Base-by-base conservation (phyloP, 2,797 vertebrate genomes). In the Aphelocoma californica region DNA sequence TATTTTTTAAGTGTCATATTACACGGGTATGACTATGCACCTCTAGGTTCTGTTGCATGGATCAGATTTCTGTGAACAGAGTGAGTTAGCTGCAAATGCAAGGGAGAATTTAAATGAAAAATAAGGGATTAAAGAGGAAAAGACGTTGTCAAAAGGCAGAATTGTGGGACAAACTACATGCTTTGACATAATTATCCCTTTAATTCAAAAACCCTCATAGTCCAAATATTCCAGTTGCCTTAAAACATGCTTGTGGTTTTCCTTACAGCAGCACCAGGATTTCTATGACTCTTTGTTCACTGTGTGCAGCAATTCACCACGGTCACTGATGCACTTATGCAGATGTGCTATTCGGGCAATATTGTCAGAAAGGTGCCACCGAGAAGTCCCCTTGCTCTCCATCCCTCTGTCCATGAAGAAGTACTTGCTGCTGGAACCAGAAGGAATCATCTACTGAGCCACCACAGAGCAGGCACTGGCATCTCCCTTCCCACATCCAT, bases 281-380 rank as follows among this genome's bases (percentile, higher is more conserved):
- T 99, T 99, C 97, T 99, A 99, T 34, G 98, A 99, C 91, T 99
- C 99, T 7, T 50, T 99, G 92, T 99, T 99, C 83, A 96, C 96
- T 0, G 98, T 98, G 79, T 99, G 99, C 98, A 93, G 96, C 86
- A 98, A 99, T 91, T 97, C 97, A 2, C 99, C 99, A 8, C 98
- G 99, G 87, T 98, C 98, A 13, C 98, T 99, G 94, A 98, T 99
- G 93, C 99, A 99, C 95, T 96, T 99, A 79, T 96, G 98, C 88
- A 98, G 99, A 93, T 99, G 99, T 86, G 97, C 98, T 57, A 97
- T 99, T 92, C 98, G 99, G 64, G 96, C 84, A 23, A 32, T 70
- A 1, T 25, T 99, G 85, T 94, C 95, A 13, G 93, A 90, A 61
- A 96, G 96, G 88, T 99, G 98, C 86, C 98, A 99, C 79, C 95